Evolutionary conservation across 1,140 invertebrate genomes (phyloP), one percentile per base, ranked within the genome.

Genomic region (Glossosoma conforme): DNA sequence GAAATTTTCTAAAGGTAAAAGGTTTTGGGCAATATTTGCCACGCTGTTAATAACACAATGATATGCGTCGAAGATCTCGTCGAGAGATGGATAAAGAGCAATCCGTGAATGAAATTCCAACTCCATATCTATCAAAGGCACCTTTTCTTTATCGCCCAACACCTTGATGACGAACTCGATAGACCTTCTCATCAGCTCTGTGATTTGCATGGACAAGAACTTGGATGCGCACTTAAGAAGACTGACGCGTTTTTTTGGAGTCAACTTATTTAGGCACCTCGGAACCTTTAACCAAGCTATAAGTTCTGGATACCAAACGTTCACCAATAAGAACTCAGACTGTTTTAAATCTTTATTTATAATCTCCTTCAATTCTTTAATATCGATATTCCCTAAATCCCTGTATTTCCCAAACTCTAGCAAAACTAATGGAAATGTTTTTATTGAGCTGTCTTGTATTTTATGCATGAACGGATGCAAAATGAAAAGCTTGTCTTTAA

Each of bases 381-480:
- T 64, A 35, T 63, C 56, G 36, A 74, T 65, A 14, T 70, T 58
- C 1, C 68, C 70, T 56, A 62, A 68, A 3, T 65, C 59, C 56
- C 72, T 70, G 57, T 79, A 81, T 35, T 65, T 72, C 13, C 60
- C 44, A 52, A 83, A 75, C 60, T 79, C 62, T n/a, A 78, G 76
- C 6, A 84, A 68, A 28, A 65, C 61, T 1, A 62, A 42, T 1
- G 81, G 80, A 59, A 86, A 69, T 1, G 70, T 67, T 14, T 61
- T 62, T 10, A 75, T 68, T 1, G 80, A 77, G 17, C 76, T 77
- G 40, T 71, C 68, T 1, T 84, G 60, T 2, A 86, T 72, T 21
- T 74, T 71, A 38, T 77, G 72, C 50, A 86, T 74, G 36, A 84
- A 75, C 13, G 76, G 77, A 60, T 85, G 79, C n/a, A 82, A 62